Evolutionary conservation across 2,888 invertebrate genomes (phyloP).

Genomic region (Papilio demoleus): DNA sequence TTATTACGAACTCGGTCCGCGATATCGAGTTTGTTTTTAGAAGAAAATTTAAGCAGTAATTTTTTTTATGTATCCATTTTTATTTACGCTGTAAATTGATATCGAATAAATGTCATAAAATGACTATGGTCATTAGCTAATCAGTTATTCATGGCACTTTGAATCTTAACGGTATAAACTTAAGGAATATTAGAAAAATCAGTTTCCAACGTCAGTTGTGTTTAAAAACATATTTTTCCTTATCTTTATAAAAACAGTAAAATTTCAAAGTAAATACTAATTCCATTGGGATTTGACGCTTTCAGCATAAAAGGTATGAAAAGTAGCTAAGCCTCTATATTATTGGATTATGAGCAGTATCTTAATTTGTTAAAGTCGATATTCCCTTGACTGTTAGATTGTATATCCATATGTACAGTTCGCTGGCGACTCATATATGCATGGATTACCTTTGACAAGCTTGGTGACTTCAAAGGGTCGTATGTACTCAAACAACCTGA

Average conservation of each 20-base stretch:
- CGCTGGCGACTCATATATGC: background rate
- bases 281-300: constrained; percentile 12
- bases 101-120: too few relatives aligned
- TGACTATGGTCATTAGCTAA: background rate
- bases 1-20: background rate
- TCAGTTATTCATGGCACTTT: background rate
- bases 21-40: background rate
- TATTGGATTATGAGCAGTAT: background rate
- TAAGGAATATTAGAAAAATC: background rate
- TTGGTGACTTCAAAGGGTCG: constrained; percentile 4
- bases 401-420: background rate
- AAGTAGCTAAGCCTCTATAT: background rate
- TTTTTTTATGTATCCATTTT: too few relatives aligned
- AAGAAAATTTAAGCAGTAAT: background rate
- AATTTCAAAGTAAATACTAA: background rate
- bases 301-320: constrained; percentile 5
- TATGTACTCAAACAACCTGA: background rate
- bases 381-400: background rate
- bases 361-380: background rate
- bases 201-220: background rate
- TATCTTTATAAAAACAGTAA: too few relatives aligned
- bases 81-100: too few relatives aligned
- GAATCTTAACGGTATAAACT: background rate
- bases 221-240: background rate
- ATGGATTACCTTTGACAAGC: constrained; percentile 7